These are phyloP conservation scores for Periophthalmodon schlosseri DNA, from an alignment of 2,113 vertebrate species.

Conservation along the genomic window DNA sequence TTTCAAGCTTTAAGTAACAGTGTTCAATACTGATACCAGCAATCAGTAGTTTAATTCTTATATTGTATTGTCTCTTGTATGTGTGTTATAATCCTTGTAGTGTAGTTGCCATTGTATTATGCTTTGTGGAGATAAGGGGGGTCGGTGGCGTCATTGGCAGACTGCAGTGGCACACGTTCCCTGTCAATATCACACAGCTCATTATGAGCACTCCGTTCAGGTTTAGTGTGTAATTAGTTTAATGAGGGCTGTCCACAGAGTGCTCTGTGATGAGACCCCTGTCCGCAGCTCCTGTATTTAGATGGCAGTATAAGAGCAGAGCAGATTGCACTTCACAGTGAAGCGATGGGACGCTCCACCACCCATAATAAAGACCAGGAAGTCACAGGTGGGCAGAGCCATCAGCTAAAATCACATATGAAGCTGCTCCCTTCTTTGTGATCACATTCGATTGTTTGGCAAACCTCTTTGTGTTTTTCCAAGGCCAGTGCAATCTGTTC, in stretches of 20 bases:
- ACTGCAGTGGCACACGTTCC: slow-evolving; percentile 61
- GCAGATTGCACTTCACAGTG: slow-evolving; percentile 75
- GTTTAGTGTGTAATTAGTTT: slow-evolving; percentile 74
- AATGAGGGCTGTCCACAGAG: slow-evolving; percentile 74
- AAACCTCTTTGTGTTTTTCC: slow-evolving; percentile 63
- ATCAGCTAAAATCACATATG: slow-evolving; percentile 40
- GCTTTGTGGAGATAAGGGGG: slow-evolving; percentile 42
- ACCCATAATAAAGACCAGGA: slow-evolving; percentile 69
- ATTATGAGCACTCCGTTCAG: slow-evolving; percentile 67
- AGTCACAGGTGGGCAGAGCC: slow-evolving; percentile 62
- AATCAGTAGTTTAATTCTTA: too few relatives aligned
- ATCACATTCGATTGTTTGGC: slow-evolving; percentile 68
- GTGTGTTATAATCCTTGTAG: too few relatives aligned
- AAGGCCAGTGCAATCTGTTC: slow-evolving; percentile 69
- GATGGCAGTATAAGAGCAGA: slow-evolving; percentile 70
- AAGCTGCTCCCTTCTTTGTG: slow-evolving; percentile 57
- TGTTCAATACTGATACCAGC: too few relatives aligned
- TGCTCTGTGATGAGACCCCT: slow-evolving; percentile 59
- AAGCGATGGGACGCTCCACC: slow-evolving; percentile 65
- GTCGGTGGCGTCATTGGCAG: slow-evolving; percentile 45
- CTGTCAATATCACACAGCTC: slow-evolving; percentile 67
- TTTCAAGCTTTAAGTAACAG: too few relatives aligned
- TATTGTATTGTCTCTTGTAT: too few relatives aligned
- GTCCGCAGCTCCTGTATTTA: slow-evolving; percentile 66
- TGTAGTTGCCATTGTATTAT: background rate